A percentile compares a stretch with the other conserved stretches of the same genome.
These are phyloP conservation scores for Acrobasis repandana DNA, from an alignment of 2,888 invertebrate species.

Conservation along the genomic window DNA sequence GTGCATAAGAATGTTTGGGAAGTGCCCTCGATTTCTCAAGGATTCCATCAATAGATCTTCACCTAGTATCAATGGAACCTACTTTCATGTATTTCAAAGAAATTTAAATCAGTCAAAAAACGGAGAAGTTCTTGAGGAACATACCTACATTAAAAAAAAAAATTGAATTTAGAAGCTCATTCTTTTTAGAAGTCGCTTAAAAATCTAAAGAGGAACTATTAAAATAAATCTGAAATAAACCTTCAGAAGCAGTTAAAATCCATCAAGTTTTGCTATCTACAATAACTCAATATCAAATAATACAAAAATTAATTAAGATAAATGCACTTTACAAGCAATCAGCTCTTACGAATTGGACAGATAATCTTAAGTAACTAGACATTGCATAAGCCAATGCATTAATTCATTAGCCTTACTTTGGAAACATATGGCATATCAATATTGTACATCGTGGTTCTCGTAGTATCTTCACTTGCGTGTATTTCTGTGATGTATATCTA, in stretches of 20 bases:
- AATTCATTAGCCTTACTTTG: constrained; percentile 19
- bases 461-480: constrained; percentile 34
- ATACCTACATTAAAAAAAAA: too few relatives aligned
- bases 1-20: too few relatives aligned
- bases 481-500: constrained; percentile 53
- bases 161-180: too few relatives aligned
- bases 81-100: too few relatives aligned
- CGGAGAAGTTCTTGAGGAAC: too few relatives aligned
- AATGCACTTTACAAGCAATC: constrained; percentile 27
- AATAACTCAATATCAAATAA: constrained; percentile 22
- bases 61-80: too few relatives aligned
- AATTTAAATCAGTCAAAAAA: too few relatives aligned
- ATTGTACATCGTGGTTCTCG: constrained; percentile 34
- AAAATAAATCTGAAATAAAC: too few relatives aligned
- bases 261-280: constrained; percentile 17
- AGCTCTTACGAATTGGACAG: constrained; percentile 51
- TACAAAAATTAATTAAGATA: constrained; percentile 29
- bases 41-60: too few relatives aligned
- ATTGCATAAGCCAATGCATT: background rate
- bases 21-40: too few relatives aligned
- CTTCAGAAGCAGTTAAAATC: background rate
- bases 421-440: constrained; percentile 58
- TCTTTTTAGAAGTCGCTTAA: too few relatives aligned
- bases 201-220: too few relatives aligned
- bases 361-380: constrained; percentile 55